Conservation (phyloP, 37 sponge, comb jelly and placozoan genomes). For the Haliclona indistincta region DNA sequence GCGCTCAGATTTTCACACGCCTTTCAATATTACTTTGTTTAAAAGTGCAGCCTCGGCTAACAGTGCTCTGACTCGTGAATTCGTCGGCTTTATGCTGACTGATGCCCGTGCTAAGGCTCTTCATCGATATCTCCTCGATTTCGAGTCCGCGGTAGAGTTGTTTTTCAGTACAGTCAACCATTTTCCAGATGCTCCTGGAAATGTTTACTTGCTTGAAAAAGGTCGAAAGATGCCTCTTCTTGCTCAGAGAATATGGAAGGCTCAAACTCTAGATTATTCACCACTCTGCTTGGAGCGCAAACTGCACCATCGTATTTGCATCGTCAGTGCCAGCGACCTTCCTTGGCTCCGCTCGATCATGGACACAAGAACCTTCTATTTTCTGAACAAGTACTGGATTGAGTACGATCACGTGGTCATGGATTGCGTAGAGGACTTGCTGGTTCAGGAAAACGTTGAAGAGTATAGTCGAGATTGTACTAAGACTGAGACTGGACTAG, state of each 20-base stretch:
- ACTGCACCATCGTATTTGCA: neutral
- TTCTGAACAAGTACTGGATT: conserved; percentile 5
- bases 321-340: conserved; percentile 2
- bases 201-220: neutral
- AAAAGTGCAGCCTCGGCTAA: conserved; percentile 11
- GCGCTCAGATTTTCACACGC: neutral
- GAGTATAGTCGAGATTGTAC: conserved; percentile 10
- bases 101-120: neutral
- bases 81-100: neutral
- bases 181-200: conserved; percentile 6
- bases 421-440: neutral
- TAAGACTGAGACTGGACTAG: too few relatives aligned
- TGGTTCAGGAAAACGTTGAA: neutral
- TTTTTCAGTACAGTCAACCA: neutral
- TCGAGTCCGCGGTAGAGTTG: conserved; percentile 1
- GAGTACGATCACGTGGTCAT: conserved; percentile 13
- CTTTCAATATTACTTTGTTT: neutral
- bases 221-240: neutral
- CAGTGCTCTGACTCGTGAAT: neutral
- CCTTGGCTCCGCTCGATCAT: neutral
- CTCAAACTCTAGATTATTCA: too few relatives aligned
- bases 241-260: conserved; percentile 1
- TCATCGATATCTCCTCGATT: neutral
- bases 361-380: neutral
- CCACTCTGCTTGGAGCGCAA: neutral